Percentiles rank a stretch among this genome's conserved stretches.
These are phyloP conservation scores for Acleris sparsana DNA, from an alignment of 2,888 invertebrate genomes.

Conservation along the genomic window DNA sequence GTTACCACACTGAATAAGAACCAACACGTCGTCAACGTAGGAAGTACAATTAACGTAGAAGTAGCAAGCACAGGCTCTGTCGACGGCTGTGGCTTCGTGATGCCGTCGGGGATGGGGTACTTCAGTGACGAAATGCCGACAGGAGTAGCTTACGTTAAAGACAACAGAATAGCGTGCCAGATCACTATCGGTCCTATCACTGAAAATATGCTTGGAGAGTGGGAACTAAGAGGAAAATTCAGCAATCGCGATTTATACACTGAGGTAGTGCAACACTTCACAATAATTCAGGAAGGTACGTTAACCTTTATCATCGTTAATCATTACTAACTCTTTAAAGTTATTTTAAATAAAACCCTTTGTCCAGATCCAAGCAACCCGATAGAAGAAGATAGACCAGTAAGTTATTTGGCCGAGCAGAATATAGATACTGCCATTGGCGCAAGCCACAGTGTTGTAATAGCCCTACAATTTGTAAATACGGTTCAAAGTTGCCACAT, in stretches of 20 bases:
- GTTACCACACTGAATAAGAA: conserved; percentile 20
- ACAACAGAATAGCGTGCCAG: conserved; percentile 23
- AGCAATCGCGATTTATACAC: conserved; percentile 30
- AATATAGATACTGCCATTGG: conserved; percentile 29
- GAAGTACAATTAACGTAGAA: conserved; percentile 29
- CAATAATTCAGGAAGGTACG: conserved; percentile 37
- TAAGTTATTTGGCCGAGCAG: conserved; percentile 21
- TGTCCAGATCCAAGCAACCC: conserved; percentile 37
- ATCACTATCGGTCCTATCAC: conserved; percentile 38
- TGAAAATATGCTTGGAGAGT: conserved; percentile 33
- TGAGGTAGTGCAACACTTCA: conserved; percentile 29
- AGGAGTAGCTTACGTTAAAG: conserved; percentile 23
- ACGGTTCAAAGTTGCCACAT: conserved; percentile 32
- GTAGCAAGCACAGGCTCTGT: conserved; percentile 21
- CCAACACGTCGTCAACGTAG: conserved; percentile 35
- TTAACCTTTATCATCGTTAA: background rate
- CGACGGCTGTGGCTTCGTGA: conserved; percentile 32
- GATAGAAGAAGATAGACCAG: conserved; percentile 28
- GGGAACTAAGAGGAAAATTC: conserved; percentile 37
- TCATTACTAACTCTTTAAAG: background rate
- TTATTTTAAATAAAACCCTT: background rate
- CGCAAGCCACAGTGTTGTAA: conserved; percentile 14
- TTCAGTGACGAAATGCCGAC: conserved; percentile 8
- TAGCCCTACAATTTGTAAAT: conserved; percentile 4
- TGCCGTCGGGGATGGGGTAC: conserved; percentile 18